Base-by-base conservation (phyloP, 2,113 vertebrate genomes). In the Labeo rohita region DNA sequence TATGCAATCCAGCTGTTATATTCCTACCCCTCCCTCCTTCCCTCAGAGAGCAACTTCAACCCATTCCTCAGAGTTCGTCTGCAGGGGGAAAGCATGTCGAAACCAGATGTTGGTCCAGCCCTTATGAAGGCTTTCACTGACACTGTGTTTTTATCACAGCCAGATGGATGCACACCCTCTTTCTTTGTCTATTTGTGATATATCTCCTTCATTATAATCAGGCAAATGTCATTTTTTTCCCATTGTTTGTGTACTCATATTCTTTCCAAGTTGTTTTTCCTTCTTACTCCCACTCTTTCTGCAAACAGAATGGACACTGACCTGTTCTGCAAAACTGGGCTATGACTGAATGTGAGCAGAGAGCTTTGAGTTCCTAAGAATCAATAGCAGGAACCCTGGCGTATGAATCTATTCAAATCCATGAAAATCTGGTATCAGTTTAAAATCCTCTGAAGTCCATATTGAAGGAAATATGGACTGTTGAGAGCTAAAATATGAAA, bases 81-180 rank as follows among this genome's bases (percentile, higher is more conserved):
- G 80, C 47, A 80, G 84, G 74, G 84, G 87, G 87, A 83, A 75
- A 73, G 61, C 82, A 56, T 73, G 90, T 91, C 84, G 80, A 87
- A 88, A 86, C 86, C 90, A 91, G 90, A 91, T 91, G 90, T 90
- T 82, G 78, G 54, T 87, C 77, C 79, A 83, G 84, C 78, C 87
- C 76, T 66, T 78, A 76, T 75, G 39, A 89, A 85, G 84, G 21
- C 84, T 82, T 88, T 87, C 76, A 80, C 70, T 85, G 36, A 87
- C 84, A 85, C 77, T 85, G 34, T 82, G 45, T 79, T 87, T 85
- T 90, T 88, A 91, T 89, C 87, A 87, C 75, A 85, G 68, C 66
- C 87, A 86, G 52, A 90, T 88, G 84, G 79, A 56, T 47, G 70
- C 63, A 83, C 68, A 73, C 87, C 36, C 52, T 78, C 28, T 36